These are phyloP conservation scores for Phyllostomus discolor DNA, from an alignment of 2,113 vertebrate genomes.

Conservation along the genomic window DNA sequence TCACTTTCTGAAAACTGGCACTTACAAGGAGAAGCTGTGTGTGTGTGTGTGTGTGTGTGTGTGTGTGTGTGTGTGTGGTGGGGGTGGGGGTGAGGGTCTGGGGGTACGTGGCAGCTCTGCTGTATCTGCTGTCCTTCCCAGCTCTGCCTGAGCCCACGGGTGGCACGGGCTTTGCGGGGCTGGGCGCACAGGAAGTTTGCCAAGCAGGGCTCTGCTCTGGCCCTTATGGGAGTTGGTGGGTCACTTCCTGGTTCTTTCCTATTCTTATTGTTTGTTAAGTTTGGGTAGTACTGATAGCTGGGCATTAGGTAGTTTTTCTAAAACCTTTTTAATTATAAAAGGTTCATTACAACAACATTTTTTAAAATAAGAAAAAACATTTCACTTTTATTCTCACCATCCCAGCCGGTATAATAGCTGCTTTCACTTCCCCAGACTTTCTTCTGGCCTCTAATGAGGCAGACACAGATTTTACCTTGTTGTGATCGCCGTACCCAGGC, in stretches of 20 bases:
- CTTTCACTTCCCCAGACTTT: not conserved
- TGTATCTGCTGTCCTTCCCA: constrained; percentile 51
- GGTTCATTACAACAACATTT: not conserved
- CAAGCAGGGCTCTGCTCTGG: constrained; percentile 92
- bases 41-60: too few species aligned
- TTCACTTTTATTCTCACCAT: not conserved
- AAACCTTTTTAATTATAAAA: not conserved
- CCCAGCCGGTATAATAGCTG: not conserved
- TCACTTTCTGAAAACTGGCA: not conserved
- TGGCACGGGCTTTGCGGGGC: constrained; percentile 90
- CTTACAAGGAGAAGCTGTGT: not conserved
- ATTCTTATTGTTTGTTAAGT: not conserved
- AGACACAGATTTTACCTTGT: not conserved
- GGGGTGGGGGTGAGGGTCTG: too few species aligned
- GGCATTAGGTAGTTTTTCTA: not conserved
- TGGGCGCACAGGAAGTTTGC: constrained; percentile 93
- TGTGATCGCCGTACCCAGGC: not conserved
- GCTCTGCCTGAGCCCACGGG: constrained; percentile 87
- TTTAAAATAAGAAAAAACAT: not conserved
- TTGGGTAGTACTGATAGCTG: not conserved
- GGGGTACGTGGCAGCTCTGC: not conserved
- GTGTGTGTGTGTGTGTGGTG: too few species aligned
- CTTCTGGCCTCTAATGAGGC: not conserved
- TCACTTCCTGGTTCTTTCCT: constrained; percentile 48
- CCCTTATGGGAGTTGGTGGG: constrained; percentile 90